Conservation (phyloP, 2,797 vertebrate genomes). For the Argentina silus region DNA sequence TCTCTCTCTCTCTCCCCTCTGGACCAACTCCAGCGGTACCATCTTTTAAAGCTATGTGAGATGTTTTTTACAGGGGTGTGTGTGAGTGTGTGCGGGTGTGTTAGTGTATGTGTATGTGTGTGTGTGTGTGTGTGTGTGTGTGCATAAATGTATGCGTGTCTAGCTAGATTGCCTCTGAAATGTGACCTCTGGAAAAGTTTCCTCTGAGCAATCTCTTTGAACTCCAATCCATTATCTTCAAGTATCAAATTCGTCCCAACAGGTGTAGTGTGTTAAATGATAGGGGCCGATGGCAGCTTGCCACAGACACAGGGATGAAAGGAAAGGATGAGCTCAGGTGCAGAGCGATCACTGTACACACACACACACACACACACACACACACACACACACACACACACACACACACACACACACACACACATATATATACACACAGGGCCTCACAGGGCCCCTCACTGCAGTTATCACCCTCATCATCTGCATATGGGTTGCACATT, state of each 20-base stretch:
- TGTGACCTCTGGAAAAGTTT: slow-evolving; percentile 62
- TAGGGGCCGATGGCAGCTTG: slow-evolving; percentile 56
- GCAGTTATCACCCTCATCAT: slow-evolving; percentile 46
- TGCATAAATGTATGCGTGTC: not conserved
- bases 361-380: not conserved
- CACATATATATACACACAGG: slow-evolving; percentile 20
- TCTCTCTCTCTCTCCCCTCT: slow-evolving; percentile 4
- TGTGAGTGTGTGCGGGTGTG: not conserved
- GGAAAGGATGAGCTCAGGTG: slow-evolving; percentile 43
- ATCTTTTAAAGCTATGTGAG: slow-evolving; percentile 1
- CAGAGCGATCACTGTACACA: slow-evolving; percentile 4
- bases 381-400: slow-evolving; percentile 4
- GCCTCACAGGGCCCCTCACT: not conserved
- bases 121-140: slow-evolving; percentile 17
- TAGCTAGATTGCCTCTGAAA: slow-evolving; percentile 55
- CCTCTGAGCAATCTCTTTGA: slow-evolving; percentile 55
- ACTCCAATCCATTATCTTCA: slow-evolving; percentile 65
- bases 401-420: not conserved
- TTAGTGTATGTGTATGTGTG: not conserved
- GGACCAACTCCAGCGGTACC: not conserved
- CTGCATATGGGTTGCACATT: slow-evolving; percentile 24
- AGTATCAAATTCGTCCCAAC: slow-evolving; percentile 62
- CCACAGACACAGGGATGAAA: slow-evolving; percentile 61
- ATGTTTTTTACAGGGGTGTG: not conserved
- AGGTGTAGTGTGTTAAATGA: slow-evolving; percentile 65